Evolutionary conservation across 2,888 invertebrate genomes (phyloP), one percentile per base, ranked within the genome.

Genomic region (Tenthredo notha): DNA sequence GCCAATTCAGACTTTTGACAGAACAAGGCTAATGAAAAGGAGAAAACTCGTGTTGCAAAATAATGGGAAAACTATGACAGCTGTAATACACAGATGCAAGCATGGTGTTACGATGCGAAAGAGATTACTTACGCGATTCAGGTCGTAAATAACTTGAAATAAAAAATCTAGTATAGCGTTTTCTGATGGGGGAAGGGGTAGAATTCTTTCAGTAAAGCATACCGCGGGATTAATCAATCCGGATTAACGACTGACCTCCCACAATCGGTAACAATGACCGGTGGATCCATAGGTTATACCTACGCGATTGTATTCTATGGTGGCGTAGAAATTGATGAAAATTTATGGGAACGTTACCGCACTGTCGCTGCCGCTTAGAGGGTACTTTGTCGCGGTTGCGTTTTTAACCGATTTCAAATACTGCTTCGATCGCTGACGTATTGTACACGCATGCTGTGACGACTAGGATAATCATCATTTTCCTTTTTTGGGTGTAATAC

Each of bases 171-270:
- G 6, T 3, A 12, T 3, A 10, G 4, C 75, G 10, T 75, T 47
- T 40, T 33, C 5, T 67, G 12, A 67, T 18, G 7, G 15, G 67
- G 3, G 9, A 37, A 10, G 10, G 40, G 58, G 5, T 80, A 12
- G 25, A 61, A 29, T 58, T 80, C 47, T 50, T 58, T 9, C 50
- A 18, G 80, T 80, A 50, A 50, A 29, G 40, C 80, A 40, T n/a
- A 15, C 47, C n/a, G 61, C 12, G 21, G 80, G 61, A 80, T 80
- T 80, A 80, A 80, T 61, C 61, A 80, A 80, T 80, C 80, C 21
- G 18, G 80, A 80, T 80, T 80, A 80, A 80, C 80, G 80, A 80
- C 61, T 80, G 80, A 61, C 80, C 61, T 80, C 80, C 80, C 61
- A 58, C 80, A 80, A 80, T 65, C 61, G 37, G 61, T 65, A 61